A percentile compares a stretch with the other conserved stretches of the same genome.
phyloP scores from a whole-genome alignment of 2,888 invertebrate genomes.

The Pyrgus malvae region DNA sequence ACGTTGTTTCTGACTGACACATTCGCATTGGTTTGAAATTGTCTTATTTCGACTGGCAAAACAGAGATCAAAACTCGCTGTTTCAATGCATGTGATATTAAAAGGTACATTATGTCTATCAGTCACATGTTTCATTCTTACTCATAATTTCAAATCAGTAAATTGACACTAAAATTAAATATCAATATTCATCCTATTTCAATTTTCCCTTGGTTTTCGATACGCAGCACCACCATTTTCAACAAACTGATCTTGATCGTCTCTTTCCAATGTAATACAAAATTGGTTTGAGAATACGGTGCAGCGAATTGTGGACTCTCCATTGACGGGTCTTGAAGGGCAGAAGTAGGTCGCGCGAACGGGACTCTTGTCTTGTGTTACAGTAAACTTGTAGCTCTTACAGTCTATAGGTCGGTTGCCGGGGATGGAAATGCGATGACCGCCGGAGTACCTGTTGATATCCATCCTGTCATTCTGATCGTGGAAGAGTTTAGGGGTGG shows the following conservation, averaged over 20 bases:
- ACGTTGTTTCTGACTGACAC: too few relatives aligned
- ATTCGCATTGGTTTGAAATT: too few relatives aligned
- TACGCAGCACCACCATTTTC: conserved; percentile 49
- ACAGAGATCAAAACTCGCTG: too few relatives aligned
- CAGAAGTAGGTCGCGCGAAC: conserved; percentile 66
- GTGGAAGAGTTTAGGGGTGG: conserved; percentile 43
- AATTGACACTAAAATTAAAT: not conserved
- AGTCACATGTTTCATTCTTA: too few relatives aligned
- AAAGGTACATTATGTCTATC: too few relatives aligned
- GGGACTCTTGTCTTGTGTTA: conserved; percentile 57
- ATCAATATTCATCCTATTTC: not conserved
- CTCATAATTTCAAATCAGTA: too few relatives aligned
- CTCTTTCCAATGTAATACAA: conserved; percentile 64
- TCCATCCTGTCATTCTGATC: conserved; percentile 47
- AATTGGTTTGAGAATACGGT: conserved; percentile 74
- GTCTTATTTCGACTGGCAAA: too few relatives aligned
- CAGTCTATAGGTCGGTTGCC: conserved; percentile 59
- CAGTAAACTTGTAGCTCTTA: conserved; percentile 69
- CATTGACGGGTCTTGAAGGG: conserved; percentile 57
- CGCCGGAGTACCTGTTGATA: conserved; percentile 31
- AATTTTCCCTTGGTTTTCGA: conserved; percentile 52
- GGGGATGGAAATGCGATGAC: conserved; percentile 25
- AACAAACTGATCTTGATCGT: conserved; percentile 62
- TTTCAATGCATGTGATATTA: too few relatives aligned
- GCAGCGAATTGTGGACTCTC: conserved; percentile 55